Evolutionary conservation across 2,888 invertebrate species (phyloP), one percentile per base, ranked within the genome.

Genomic region (Cynaeus angustus): DNA sequence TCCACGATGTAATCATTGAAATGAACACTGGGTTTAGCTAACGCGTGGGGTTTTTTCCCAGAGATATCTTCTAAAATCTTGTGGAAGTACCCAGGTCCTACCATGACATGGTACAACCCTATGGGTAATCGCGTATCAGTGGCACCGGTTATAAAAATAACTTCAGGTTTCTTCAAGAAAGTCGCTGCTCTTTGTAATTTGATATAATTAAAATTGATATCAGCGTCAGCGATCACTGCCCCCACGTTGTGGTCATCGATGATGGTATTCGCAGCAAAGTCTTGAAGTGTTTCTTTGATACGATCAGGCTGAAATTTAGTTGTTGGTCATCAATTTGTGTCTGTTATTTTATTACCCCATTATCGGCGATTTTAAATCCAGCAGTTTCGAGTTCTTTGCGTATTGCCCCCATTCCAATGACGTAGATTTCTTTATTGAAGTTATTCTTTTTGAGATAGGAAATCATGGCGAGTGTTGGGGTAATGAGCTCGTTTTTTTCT

Each of bases 201-300:
- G 0, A 86, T 80, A 72, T 88, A 84, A 74, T 87, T 89, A 6
- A 87, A 79, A 74, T 84, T 85, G 55, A 86, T 82, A 74, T 89
- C 88, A 45, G 87, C 85, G 77, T 89, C 90, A 14, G 88, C 80
- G 0, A 89, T 85, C 10, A 90, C 88, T 0, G 89, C 89, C n/a
- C 89, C 88, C 0, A 89, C 84, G 16, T 86, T 85, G 3, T 81
- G 80, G 66, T 88, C 85, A 46, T 87, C 87, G 41, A 75, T 72
- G 5, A 85, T 69, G 0, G 68, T 46, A 16, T 66, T 48, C 7
- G 48, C 13, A 14, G 74, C 21, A 0, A 59, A 33, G 13, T 14
- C 61, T 12, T 70, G 28, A 1, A 76, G 6, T 1, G 62, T 67
- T 62, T 75, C 76, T 41, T 66, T 64, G 8, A 71, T 52, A 5